Conservation (phyloP, 2,888 invertebrate species). For the Limnephilus marmoratus region DNA sequence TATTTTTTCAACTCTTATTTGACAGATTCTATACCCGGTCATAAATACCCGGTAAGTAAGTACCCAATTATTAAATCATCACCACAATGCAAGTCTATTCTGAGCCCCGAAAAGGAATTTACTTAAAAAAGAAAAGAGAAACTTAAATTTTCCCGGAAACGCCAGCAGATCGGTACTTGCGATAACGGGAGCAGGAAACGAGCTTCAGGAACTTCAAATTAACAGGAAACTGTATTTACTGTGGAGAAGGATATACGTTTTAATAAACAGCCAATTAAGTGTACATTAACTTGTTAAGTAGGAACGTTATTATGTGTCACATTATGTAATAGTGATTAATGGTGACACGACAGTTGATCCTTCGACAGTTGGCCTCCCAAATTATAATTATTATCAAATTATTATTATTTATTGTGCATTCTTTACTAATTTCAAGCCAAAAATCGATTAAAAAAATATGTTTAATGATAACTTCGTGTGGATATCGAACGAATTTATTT, state of each 20-base stretch:
- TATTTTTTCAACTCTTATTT: no score
- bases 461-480: no score
- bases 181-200: constrained; percentile 16
- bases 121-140: constrained; percentile 25
- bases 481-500: no score
- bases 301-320: background rate
- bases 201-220: constrained; percentile 21
- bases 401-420: no score
- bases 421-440: no score
- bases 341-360: no score
- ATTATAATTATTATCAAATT: no score
- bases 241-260: background rate
- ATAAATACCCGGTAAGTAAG: background rate
- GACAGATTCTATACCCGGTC: no score
- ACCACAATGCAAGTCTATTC: constrained; percentile 10
- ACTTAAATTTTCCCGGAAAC: constrained; percentile 22
- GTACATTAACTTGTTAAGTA: no score
- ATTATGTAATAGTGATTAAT: background rate
- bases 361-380: no score
- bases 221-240: constrained; percentile 30
- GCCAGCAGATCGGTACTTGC: background rate
- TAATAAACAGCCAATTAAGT: background rate
- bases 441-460: no score
- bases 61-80: background rate
- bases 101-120: background rate